phyloP scores from a whole-genome alignment of 2,113 vertebrate genomes.

The Patagioenas fasciata region DNA sequence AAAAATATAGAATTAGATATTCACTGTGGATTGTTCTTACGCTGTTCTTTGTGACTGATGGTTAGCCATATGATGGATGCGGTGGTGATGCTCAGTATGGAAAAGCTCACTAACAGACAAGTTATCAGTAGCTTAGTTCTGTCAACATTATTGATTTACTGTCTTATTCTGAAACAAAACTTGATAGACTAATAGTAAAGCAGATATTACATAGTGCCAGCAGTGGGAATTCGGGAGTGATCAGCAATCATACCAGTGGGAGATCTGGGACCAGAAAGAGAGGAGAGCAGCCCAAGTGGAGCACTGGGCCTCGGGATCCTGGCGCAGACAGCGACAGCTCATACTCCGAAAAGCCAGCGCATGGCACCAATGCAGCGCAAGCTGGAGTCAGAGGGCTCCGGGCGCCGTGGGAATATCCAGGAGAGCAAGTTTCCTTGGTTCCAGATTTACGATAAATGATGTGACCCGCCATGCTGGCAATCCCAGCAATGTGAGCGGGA shows the following conservation, averaged over 20 bases:
- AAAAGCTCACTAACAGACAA: neutral
- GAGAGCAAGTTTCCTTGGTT: neutral
- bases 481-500: neutral
- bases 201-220: neutral
- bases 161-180: conserved; percentile 31
- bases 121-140: conserved; percentile 16
- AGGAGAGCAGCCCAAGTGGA: neutral
- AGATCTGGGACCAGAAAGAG: neutral
- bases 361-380: neutral
- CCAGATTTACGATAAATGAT: neutral
- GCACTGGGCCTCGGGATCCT: neutral
- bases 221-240: neutral
- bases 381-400: neutral
- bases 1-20: neutral
- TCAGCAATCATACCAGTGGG: neutral
- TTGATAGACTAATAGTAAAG: conserved; percentile 1
- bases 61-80: neutral
- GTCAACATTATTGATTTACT: conserved; percentile 52
- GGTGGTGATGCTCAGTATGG: neutral
- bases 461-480: neutral
- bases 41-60: neutral
- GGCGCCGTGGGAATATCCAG: too few species aligned
- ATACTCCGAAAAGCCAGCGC: neutral
- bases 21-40: neutral
- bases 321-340: neutral